Evolutionary conservation across 2,797 vertebrate species (phyloP).

Genomic region (Limosa lapponica): DNA sequence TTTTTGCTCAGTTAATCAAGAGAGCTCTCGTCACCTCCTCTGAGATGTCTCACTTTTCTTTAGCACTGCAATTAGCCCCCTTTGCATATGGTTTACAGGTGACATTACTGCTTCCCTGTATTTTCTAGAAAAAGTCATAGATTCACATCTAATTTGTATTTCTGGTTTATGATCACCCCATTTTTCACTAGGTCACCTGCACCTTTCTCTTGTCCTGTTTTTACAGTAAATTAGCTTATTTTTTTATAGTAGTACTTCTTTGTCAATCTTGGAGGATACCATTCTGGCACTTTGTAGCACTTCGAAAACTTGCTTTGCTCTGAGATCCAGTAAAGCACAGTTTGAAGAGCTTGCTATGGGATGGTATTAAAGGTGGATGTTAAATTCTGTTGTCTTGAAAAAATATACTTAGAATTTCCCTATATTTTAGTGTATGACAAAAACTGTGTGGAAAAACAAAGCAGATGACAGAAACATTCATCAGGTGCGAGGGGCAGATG

Average conservation of each 20-base stretch:
- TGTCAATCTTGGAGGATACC: neutral
- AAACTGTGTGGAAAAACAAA: neutral
- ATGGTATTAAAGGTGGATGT: neutral
- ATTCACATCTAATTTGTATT: neutral
- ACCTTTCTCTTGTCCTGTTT: neutral
- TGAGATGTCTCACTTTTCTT: neutral
- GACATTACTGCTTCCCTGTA: neutral
- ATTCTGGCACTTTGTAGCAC: neutral
- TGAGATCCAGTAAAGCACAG: neutral
- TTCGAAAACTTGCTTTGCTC: neutral
- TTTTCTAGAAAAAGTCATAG: neutral
- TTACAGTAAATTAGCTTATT: neutral
- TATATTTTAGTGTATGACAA: neutral
- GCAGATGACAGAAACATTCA: neutral
- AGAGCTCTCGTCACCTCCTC: neutral
- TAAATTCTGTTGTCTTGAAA: neutral
- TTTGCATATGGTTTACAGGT: neutral
- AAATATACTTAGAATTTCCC: neutral
- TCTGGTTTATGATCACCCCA: neutral
- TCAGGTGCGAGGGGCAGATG: neutral
- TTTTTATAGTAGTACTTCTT: neutral
- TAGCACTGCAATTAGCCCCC: neutral
- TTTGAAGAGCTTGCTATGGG: neutral
- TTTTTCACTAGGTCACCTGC: neutral
- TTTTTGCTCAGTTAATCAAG: neutral